Evolutionary conservation across 2,888 invertebrate genomes (phyloP), one percentile per base, ranked within the genome.

Genomic region (Eristalinus aeneus): DNA sequence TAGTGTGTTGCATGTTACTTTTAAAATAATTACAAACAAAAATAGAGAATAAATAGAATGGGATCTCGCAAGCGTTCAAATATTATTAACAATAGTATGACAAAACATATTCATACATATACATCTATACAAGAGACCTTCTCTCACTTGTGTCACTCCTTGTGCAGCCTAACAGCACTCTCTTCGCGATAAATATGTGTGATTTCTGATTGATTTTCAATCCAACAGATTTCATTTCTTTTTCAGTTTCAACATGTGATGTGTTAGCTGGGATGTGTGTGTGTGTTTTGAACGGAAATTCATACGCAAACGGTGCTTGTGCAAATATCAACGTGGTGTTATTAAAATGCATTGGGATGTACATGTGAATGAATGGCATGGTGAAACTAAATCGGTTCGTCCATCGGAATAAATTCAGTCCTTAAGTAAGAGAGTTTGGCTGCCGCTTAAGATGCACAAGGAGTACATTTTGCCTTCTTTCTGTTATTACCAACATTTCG

Each of bases 11-110:
- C 22, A 12, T 34, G 36, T 72, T 77, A 11, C 23, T 60, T 22
- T 65, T 53, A 36, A 32, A 74, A 58, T 58, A 60, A 72, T 76
- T 61, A 54, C 11, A 53, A 46, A 39, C 16, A n/a, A 61, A 69
- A 56, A 16, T 23, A 77, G 23, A 16, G 36, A 65, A 67, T 67
- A 84, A 80, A 85, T 76, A 80, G 46, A 80, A 53, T 68, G 34
- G 36, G 23, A 53, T 80, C 63, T 73, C 63, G 36, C 80, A 85
- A 80, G 72, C 80, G 68, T 80, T 85, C 53, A 63, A 63, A 67
- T 63, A 53, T 63, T 75, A 60, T 71, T 65, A 71, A 75, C 72
- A 75, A 75, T 58, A 74, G 56, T 46, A 61, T 64, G 32, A 75
- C 64, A 84, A 80, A 84, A 60, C 32, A 58, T 46, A 46, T 46